These are phyloP conservation scores for Odobenus rosmarus DNA, from an alignment of 2,113 vertebrate species.

Conservation along the genomic window DNA sequence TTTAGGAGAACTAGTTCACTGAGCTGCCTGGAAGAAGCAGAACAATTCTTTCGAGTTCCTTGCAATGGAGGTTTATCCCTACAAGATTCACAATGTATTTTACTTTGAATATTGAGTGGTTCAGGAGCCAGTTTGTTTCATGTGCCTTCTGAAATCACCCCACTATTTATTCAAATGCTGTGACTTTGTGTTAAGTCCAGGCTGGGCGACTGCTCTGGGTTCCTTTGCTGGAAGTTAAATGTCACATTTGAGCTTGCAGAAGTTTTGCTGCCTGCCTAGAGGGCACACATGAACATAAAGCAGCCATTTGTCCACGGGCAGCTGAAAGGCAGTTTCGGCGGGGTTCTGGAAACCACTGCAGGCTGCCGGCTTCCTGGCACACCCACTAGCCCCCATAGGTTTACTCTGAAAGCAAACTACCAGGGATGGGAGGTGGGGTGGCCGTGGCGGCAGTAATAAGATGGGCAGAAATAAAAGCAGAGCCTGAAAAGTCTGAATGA, in stretches of 20 bases:
- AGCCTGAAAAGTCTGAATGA: neutral
- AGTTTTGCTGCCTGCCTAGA: neutral
- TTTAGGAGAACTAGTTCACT: neutral
- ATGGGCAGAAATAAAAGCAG: slow-evolving; percentile 7
- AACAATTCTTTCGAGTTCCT: neutral
- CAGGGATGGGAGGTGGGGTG: neutral
- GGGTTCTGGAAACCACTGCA: slow-evolving; percentile 46
- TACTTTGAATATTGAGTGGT: slow-evolving; percentile 76
- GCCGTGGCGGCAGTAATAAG: neutral
- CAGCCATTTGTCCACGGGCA: slow-evolving; percentile 53
- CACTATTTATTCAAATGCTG: neutral
- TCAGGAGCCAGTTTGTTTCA: slow-evolving; percentile 76
- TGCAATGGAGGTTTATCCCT: neutral
- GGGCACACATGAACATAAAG: slow-evolving; percentile 37
- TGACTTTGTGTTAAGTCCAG: slow-evolving; percentile 52
- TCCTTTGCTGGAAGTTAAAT: slow-evolving; percentile 36
- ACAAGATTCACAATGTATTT: slow-evolving; percentile 69
- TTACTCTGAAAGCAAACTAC: neutral
- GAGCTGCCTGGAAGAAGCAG: neutral
- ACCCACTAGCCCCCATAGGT: slow-evolving; percentile 6
- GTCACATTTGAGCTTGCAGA: slow-evolving; percentile 19
- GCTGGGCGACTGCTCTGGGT: neutral
- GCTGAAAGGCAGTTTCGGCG: slow-evolving; percentile 44
- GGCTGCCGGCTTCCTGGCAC: slow-evolving; percentile 65
- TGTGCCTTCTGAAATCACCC: slow-evolving; percentile 72